Percentiles rank a stretch among this genome's conserved stretches.
Conservation (phyloP, 1,140 invertebrate genomes). For the Megathymus violae region DNA sequence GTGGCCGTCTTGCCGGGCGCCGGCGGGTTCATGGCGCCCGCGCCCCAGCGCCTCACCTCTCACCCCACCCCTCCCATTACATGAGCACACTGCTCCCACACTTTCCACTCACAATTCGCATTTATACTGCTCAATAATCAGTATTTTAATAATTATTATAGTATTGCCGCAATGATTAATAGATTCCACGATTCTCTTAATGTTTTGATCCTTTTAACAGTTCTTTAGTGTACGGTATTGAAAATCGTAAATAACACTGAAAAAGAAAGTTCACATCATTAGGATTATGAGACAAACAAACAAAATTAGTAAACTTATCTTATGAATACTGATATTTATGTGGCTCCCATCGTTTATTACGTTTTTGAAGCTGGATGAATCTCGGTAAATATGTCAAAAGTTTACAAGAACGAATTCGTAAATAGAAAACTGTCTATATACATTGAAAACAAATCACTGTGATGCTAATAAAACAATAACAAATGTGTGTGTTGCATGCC, state of each 20-base stretch:
- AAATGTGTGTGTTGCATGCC: constrained; percentile 6
- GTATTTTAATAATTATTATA: constrained; percentile 26
- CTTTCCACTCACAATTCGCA: constrained; percentile 62
- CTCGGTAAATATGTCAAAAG: constrained; percentile 9
- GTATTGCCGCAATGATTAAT: constrained; percentile 1
- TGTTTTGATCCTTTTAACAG: neutral
- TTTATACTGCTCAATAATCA: constrained; percentile 53
- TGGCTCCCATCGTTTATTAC: too few relatives aligned
- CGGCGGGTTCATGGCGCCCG: constrained; percentile 88
- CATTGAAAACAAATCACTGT: constrained; percentile 5
- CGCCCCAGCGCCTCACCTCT: constrained; percentile 78
- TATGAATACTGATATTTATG: too few relatives aligned
- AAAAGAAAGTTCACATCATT: constrained; percentile 3
- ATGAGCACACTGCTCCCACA: constrained; percentile 60
- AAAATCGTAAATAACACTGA: constrained; percentile 8
- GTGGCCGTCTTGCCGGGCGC: constrained; percentile 86
- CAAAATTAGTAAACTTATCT: too few relatives aligned
- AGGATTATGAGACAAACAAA: too few relatives aligned
- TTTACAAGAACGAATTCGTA: constrained; percentile 10
- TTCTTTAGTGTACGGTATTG: neutral
- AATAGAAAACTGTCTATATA: neutral
- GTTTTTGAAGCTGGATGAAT: neutral
- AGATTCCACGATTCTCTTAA: constrained; percentile 2
- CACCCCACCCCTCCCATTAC: constrained; percentile 81
- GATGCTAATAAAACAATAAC: constrained; percentile 15